Base-by-base conservation (phyloP, 2,113 vertebrate species). In the Pluvianellus socialis region DNA sequence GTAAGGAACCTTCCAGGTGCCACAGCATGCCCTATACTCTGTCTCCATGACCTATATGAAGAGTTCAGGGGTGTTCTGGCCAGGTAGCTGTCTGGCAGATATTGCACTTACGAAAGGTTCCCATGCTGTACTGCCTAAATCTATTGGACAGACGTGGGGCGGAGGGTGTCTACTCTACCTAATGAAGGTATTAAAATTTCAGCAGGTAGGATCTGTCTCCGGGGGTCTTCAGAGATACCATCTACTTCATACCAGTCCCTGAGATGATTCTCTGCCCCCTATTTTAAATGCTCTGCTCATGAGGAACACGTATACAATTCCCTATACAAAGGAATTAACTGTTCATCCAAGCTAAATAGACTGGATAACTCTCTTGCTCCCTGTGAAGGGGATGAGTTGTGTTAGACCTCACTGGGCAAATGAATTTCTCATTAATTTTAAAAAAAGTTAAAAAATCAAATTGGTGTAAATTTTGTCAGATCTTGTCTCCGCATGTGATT, bases 101-200 rank as follows among this genome's bases (percentile, higher is more conserved):
- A 33, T 49, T 71, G 75, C 21, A 55, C 6, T 61, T 28, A 19
- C 5, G 73, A 52, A 16, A 33, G 2, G 23, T 55, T 4, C 16
- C 38, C 49, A 8, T 65, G 53, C 10, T 49, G 11, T 9, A 13
- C 10, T 21, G 2, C 24, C 42, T 81, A 32, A 91, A 85, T 59
- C 14, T 14, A 12, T 4, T 35, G 55, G 14, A 89, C 12, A 5
- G 0, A 10, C 0, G 0, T 53, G 8, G 20, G 14, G 4, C 4
- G 5, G 45, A 71, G 7, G 2, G 3, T 91, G 17, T 23, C 61
- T 49, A 7, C 13, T 63, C 16, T 86, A 38, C 19, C 26, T 65
- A 50, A 2, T 19, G 9, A 14, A 81, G 12, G 19, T 35, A 20
- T 49, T 65, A 40, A 58, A 58, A 84, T 44, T 42, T 42, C 42